A percentile compares a stretch with the other conserved stretches of the same genome.
phyloP scores from a whole-genome alignment of 2,797 vertebrate species.

The Neopelma chrysocephalum region DNA sequence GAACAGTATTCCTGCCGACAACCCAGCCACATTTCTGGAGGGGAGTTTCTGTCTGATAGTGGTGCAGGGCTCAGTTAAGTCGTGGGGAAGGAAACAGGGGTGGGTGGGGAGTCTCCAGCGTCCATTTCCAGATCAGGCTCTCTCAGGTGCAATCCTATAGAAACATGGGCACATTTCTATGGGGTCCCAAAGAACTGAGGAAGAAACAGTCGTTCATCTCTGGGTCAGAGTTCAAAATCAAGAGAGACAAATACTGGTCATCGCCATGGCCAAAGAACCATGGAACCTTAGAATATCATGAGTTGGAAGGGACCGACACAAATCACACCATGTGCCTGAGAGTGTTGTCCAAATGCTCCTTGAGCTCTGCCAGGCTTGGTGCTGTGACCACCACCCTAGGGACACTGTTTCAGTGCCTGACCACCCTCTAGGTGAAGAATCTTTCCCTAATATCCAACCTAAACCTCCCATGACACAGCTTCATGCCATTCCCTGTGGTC shows the following conservation, averaged over 20 bases:
- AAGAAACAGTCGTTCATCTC: background rate
- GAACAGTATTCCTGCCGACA: background rate
- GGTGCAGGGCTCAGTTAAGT: background rate
- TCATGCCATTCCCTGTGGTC: background rate
- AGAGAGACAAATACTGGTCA: background rate
- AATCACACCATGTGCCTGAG: background rate
- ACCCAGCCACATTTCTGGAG: background rate
- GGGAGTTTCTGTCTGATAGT: background rate
- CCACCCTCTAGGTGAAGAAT: background rate
- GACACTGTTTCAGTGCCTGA: background rate
- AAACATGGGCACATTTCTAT: fast-evolving
- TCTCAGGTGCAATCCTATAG: background rate
- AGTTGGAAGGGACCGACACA: background rate
- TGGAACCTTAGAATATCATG: background rate
- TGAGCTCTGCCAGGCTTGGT: background rate
- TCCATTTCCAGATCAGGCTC: background rate
- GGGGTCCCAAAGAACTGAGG: background rate
- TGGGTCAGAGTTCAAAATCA: background rate
- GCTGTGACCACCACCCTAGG: background rate
- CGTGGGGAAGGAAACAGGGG: fast-evolving
- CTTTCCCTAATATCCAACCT: background rate
- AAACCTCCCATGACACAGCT: background rate
- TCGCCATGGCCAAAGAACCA: background rate
- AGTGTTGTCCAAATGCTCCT: background rate
- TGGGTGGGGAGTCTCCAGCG: background rate